Evolutionary conservation across 2,797 vertebrate species (phyloP), one percentile per base, ranked within the genome.

Genomic region (Anguilla megastoma): DNA sequence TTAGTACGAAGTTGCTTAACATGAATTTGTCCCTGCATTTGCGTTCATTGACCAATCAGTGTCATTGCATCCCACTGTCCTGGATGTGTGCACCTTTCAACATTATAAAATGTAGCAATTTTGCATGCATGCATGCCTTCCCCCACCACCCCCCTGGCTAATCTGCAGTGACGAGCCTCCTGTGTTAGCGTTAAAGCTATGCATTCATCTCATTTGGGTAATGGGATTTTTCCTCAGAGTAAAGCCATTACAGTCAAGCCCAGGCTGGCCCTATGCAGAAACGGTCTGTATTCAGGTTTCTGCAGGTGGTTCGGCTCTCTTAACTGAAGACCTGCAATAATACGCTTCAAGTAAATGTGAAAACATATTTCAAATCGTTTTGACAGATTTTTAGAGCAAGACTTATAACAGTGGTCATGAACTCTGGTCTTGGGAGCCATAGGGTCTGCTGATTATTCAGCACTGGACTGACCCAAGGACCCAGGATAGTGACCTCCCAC

Each of bases 211-310:
- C 89, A 89, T 93, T 90, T 91, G 88, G 86, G 89, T 94, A 95
- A 94, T 91, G 87, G 92, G 92, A 92, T 94, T 95, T 87, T 60
- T 83, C 86, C 89, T 92, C 90, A 86, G 92, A 92, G 93, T 92
- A 90, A 93, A 90, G 87, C 89, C 91, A 88, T 93, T 92, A 91
- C 76, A 85, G 87, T 89, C 88, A 93, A 92, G 88, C 89, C 63
- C 41, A 27, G 71, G 86, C 45, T 86, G 86, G 12, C 24, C 89
- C 66, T 87, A 10, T 12, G 71, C 12, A 14, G 36, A 18, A 30
- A 76, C 71, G 14, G 41, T 33, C 71, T 76, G 71, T 30, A 36
- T 36, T 9, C 71, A 36, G 10, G 4, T 76, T 33, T 76, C 24
- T 76, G 71, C 33, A 36, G 14, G 71, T 76, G 71, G 10, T 76